phyloP scores from a whole-genome alignment of 2,113 vertebrate species.

The Epinephelus lanceolatus region DNA sequence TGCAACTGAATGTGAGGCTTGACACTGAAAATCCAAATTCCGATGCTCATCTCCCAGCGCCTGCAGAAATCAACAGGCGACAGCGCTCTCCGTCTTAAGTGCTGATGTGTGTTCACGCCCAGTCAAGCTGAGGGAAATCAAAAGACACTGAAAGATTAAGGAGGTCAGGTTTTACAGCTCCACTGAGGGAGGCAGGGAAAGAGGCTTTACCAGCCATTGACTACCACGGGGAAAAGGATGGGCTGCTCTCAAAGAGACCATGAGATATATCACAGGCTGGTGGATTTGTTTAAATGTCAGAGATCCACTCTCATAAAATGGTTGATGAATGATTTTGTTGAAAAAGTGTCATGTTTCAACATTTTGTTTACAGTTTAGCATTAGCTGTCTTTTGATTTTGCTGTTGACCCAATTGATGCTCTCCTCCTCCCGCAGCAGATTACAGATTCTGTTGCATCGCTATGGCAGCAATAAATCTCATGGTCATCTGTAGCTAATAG shows the following conservation, averaged over 20 bases:
- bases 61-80: slow-evolving; percentile 61
- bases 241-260: slow-evolving; percentile 14
- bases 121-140: slow-evolving; percentile 74
- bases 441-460: neutral
- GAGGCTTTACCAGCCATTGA: slow-evolving; percentile 51
- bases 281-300: slow-evolving; percentile 6
- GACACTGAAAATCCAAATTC: slow-evolving; percentile 18
- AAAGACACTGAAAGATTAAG: slow-evolving; percentile 74
- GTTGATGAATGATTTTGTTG: neutral
- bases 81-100: slow-evolving; percentile 42
- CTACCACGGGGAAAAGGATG: slow-evolving; percentile 59
- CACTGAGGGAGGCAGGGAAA: slow-evolving; percentile 27
- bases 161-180: slow-evolving; percentile 70
- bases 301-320: neutral
- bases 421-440: neutral
- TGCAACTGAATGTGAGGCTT: neutral
- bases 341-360: neutral
- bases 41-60: slow-evolving; percentile 4
- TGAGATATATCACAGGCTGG: neutral
- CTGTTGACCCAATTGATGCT: neutral
- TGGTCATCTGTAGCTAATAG: slow-evolving; percentile 44
- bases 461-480: slow-evolving; percentile 19
- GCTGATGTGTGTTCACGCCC: slow-evolving; percentile 63
- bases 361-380: slow-evolving; percentile 1
- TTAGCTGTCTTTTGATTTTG: neutral